Evolutionary conservation across 2,888 invertebrate genomes (phyloP).

Genomic region (Drosophila merina): DNA sequence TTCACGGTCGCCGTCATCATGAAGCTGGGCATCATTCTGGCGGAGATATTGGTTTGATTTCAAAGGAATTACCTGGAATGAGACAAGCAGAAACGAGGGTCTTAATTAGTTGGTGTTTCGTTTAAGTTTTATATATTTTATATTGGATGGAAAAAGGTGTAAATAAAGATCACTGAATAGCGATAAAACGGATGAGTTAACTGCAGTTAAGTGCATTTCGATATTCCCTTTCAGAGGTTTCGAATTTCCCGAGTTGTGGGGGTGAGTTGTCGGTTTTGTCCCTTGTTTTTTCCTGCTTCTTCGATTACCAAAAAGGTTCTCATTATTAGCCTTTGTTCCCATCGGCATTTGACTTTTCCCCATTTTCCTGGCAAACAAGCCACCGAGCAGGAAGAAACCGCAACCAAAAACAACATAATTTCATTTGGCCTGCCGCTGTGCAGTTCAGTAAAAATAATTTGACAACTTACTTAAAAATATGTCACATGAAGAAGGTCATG

Average conservation of each 20-base stretch:
- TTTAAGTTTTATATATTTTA: background rate
- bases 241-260: conserved; percentile 11
- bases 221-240: conserved; percentile 15
- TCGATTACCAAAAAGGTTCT: conserved; percentile 48
- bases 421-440: conserved; percentile 29
- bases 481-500: conserved; percentile 42
- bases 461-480: conserved; percentile 53
- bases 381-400: conserved; percentile 20
- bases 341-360: conserved; percentile 50
- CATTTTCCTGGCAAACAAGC: conserved; percentile 24
- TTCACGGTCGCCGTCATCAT: conserved; percentile 55
- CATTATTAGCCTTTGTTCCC: conserved; percentile 53
- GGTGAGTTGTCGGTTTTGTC: conserved; percentile 2
- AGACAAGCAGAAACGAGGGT: conserved; percentile 6
- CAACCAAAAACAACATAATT: conserved; percentile 34
- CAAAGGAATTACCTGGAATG: conserved; percentile 56
- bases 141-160: conserved; percentile 9
- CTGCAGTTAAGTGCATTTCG: conserved; percentile 23
- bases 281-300: conserved; percentile 9
- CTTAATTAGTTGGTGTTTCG: conserved; percentile 35
- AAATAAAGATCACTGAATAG: conserved; percentile 19
- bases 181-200: conserved; percentile 21
- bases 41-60: conserved; percentile 53
- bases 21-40: conserved; percentile 50
- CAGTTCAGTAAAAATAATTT: conserved; percentile 53